Conservation (phyloP, 23 tunicate species). For the Phallusia fumigata region DNA sequence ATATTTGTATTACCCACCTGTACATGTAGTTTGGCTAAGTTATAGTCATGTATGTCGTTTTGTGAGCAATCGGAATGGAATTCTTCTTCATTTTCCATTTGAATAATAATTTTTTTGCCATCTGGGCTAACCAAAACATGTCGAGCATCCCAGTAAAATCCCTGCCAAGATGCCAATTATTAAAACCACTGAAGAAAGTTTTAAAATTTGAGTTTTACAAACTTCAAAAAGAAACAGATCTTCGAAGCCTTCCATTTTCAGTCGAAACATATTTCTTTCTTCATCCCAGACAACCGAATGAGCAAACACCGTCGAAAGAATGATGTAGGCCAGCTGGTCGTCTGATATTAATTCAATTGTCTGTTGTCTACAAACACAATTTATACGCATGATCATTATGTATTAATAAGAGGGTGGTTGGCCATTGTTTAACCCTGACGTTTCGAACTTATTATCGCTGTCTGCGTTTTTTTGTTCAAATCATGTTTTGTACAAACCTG, state of each 20-base stretch:
- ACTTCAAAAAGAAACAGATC: constrained; percentile 81
- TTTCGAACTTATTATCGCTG: neutral
- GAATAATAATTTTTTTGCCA: constrained; percentile 66
- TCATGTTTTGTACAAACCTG: constrained; percentile 32
- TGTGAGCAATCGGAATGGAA: constrained; percentile 53
- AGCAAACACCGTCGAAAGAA: constrained; percentile 81
- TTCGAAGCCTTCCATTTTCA: constrained; percentile 86
- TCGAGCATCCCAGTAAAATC: constrained; percentile 94
- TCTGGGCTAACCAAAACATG: constrained; percentile 62
- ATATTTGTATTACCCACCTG: constrained; percentile 35
- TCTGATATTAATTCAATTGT: constrained; percentile 72
- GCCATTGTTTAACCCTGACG: too few species aligned
- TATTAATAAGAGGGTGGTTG: too few species aligned
- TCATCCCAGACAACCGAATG: constrained; percentile 89
- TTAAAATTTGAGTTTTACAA: neutral
- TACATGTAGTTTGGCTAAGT: constrained; percentile 84
- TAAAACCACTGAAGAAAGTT: too few species aligned
- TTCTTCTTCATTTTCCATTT: constrained; percentile 69
- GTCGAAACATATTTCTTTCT: constrained; percentile 53
- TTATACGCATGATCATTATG: too few species aligned
- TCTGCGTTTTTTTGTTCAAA: neutral
- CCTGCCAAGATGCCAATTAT: constrained; percentile 38
- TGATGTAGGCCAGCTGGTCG: constrained; percentile 82
- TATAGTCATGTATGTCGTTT: constrained; percentile 36
- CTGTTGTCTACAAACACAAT: constrained; percentile 47